Evolutionary conservation across 2,888 invertebrate genomes (phyloP).

Genomic region (Synergus umbraculus): DNA sequence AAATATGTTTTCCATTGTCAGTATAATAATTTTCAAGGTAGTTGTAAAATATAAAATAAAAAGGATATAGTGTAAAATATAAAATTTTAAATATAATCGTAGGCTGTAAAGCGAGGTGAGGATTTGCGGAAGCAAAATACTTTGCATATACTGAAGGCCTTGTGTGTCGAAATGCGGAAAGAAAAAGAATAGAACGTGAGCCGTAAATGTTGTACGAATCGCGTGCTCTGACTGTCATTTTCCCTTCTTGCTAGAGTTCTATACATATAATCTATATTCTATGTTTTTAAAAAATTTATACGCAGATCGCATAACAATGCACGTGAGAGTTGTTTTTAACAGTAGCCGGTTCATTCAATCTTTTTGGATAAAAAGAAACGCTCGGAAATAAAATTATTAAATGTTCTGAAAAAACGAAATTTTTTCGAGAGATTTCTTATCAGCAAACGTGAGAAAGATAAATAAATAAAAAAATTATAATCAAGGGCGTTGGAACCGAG

Average conservation of each 20-base stretch:
- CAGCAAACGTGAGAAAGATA: too few relatives aligned
- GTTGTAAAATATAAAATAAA: neutral
- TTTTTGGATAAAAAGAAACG: neutral
- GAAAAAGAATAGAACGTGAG: conserved; percentile 43
- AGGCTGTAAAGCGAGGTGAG: conserved; percentile 42
- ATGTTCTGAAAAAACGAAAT: neutral
- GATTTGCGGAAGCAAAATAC: conserved; percentile 52
- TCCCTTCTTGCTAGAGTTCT: conserved; percentile 19
- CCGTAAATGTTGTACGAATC: conserved; percentile 38
- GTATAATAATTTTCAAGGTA: neutral
- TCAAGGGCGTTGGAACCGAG: too few relatives aligned
- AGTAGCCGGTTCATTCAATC: neutral
- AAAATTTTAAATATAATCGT: conserved; percentile 17
- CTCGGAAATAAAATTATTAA: neutral
- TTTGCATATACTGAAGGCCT: conserved; percentile 57
- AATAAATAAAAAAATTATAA: too few relatives aligned
- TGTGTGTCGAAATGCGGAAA: conserved; percentile 52
- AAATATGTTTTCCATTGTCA: neutral
- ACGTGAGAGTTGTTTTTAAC: conserved; percentile 6
- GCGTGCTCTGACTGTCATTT: conserved; percentile 40
- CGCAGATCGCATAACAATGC: neutral
- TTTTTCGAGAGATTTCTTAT: neutral
- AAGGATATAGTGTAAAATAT: neutral
- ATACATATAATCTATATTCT: neutral
- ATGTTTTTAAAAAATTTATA: conserved; percentile 27